These are phyloP conservation scores for Micropoecilia bifurca DNA, from an alignment of 2,797 vertebrate genomes.

Conservation along the genomic window DNA sequence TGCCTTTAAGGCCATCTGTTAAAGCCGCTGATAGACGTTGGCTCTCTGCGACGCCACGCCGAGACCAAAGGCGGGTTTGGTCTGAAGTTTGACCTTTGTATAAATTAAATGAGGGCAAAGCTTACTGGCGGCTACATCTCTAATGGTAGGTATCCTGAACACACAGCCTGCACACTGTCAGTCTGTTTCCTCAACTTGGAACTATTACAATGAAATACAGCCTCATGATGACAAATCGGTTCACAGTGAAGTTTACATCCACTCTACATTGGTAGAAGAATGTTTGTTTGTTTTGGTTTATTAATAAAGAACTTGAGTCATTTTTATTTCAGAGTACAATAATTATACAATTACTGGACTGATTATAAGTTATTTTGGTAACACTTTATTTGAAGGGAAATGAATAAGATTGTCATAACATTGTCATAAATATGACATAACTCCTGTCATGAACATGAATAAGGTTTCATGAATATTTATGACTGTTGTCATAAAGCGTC, in stretches of 20 bases:
- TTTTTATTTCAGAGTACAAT: neutral
- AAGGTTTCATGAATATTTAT: too few relatives aligned
- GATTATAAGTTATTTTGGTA: neutral
- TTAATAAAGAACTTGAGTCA: neutral
- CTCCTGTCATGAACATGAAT: too few relatives aligned
- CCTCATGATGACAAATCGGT: constrained; percentile 27
- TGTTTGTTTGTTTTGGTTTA: neutral
- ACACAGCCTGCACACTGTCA: constrained; percentile 7
- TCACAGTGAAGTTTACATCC: constrained; percentile 15
- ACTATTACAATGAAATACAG: constrained; percentile 20
- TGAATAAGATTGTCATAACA: too few relatives aligned
- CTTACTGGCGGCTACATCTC: constrained; percentile 33
- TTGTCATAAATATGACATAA: too few relatives aligned
- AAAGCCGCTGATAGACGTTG: constrained; percentile 53
- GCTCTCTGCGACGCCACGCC: constrained; percentile 50
- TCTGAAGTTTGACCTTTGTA: constrained; percentile 62
- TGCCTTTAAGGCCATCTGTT: constrained; percentile 50
- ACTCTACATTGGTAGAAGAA: neutral
- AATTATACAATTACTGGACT: neutral
- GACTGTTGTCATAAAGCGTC: too few relatives aligned
- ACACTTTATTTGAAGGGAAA: too few relatives aligned
- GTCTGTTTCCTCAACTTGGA: neutral
- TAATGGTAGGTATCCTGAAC: constrained; percentile 22
- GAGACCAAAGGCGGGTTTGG: constrained; percentile 46
- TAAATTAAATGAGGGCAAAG: constrained; percentile 56